Base-by-base conservation (phyloP, 2,113 vertebrate genomes). In the Columba livia region DNA sequence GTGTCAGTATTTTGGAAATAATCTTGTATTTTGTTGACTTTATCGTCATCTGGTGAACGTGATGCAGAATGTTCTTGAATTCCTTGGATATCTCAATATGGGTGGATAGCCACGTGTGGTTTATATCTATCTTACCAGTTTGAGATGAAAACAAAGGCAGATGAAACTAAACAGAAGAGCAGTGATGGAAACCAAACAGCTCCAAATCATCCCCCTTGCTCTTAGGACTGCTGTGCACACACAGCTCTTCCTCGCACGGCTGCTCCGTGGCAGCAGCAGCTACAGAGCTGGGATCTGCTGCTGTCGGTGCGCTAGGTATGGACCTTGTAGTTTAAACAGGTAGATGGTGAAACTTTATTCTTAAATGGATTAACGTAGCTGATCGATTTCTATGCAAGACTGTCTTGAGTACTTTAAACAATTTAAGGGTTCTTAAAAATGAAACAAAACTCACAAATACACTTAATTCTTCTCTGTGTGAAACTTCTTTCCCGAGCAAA, bases 1-100 rank as follows among this genome's bases (percentile, higher is more conserved):
- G 51, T 42, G n/a, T 58, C 79, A 82, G 26, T 91, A 65, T 95
- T 96, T 96, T 91, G 89, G 81, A 95, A 95, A 96, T 92, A 85
- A 66, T 47, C 53, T 81, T 81, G 16, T 93, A 19, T 78, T 85
- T 82, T 85, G 81, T 96, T 94, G 94, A 77, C 51, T 72, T 91
- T 75, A 40, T 93, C 29, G 12, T 87, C 66, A 57, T 88, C 66
- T 93, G 57, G 79, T 53, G 81, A 91, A 61, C 48, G 32, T 40
- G 85, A 85, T 71, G 74, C 38, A 69, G 57, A 85, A 72, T 57
- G 44, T 79, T 88, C 82, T 77, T 70, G 70, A 79, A 73, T 90
- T 89, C 67, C 71, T 90, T 83, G 54, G 56, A 32, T 90, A 26
- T 73, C 58, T 70, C 29, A 36, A 29, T 88, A 70, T 8, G 67